Percentiles rank a stretch among this genome's conserved stretches.
phyloP scores from a whole-genome alignment of 53 echinoderm and acorn worm genomes.

The Holothuria scabra region DNA sequence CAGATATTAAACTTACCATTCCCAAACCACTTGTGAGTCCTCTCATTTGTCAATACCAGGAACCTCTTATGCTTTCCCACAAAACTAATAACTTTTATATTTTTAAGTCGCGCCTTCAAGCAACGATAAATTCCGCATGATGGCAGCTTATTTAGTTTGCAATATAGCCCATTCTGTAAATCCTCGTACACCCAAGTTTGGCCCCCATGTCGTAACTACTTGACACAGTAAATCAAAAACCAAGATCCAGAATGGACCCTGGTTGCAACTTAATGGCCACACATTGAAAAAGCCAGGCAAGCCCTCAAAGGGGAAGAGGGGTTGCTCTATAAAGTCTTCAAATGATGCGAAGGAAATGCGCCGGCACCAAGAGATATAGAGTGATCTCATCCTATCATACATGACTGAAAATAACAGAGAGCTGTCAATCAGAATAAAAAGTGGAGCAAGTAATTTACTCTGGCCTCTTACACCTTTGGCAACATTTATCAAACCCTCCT shows the following conservation, averaged over 20 bases:
- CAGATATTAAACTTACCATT: no score
- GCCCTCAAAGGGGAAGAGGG: neutral
- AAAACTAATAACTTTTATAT: no score
- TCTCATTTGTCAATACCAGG: no score
- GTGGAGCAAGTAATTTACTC: conserved; percentile 35
- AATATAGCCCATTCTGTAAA: no score
- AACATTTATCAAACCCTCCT: conserved; percentile 20
- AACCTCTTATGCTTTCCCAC: no score
- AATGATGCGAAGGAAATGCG: neutral
- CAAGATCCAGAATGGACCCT: conserved; percentile 21
- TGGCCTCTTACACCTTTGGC: conserved; percentile 26
- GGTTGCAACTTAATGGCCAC: neutral
- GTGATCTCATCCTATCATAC: neutral
- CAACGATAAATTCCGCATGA: no score
- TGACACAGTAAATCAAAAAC: no score
- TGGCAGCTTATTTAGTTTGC: no score
- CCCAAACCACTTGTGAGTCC: no score
- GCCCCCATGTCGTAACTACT: no score
- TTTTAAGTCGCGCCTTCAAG: no score
- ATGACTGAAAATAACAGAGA: neutral
- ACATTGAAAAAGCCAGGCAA: conserved; percentile 7
- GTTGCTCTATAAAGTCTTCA: conserved; percentile 19
- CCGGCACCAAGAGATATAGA: neutral
- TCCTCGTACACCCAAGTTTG: no score
- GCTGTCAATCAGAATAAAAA: neutral